Evolutionary conservation across 2,113 vertebrate genomes (phyloP), one percentile per base, ranked within the genome.

Genomic region (Chaetodon auriga): DNA sequence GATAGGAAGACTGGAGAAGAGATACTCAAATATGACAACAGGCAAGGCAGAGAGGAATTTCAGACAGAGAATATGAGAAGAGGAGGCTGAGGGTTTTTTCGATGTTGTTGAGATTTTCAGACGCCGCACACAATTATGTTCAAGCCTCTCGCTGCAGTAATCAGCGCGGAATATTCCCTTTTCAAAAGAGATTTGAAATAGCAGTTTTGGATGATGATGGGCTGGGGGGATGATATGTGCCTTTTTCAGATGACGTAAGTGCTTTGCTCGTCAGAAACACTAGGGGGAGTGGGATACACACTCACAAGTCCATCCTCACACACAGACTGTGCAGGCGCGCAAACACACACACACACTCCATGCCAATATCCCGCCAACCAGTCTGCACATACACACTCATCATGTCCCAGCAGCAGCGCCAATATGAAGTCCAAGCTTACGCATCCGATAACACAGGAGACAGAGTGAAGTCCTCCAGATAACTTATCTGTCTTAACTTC

Each of bases 211-310:
- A 79, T 79, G 83, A 76, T 83, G 80, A 88, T 71, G 57, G 43
- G 66, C 45, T 55, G 43, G 45, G 38, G 53, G 38, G 53, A 75
- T 83, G 38, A 90, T 75, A 60, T 83, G 76, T 66, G 64, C 84
- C 35, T 77, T 48, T 81, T 84, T 43, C 41, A 75, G 90, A 92
- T 94, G 92, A 94, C 89, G 92, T 94, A 91, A 94, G 90, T 88
- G 94, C 78, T 93, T 82, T 92, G 69, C 93, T 82, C 10, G 1
- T 57, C 82, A 78, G 74, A 53, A 80, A 66, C 94, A 93, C 89
- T 92, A 94, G 94, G 93, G 94, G 94, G 94, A 92, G 94, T 86
- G 75, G 85, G 90, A 86, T 77, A 58, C 92, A 89, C 88, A 82
- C 90, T 82, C 76, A 87, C 85, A 87, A 83, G 79, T 64, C 69